phyloP scores from a whole-genome alignment of 1,140 invertebrate genomes.

The Aricia agestis region DNA sequence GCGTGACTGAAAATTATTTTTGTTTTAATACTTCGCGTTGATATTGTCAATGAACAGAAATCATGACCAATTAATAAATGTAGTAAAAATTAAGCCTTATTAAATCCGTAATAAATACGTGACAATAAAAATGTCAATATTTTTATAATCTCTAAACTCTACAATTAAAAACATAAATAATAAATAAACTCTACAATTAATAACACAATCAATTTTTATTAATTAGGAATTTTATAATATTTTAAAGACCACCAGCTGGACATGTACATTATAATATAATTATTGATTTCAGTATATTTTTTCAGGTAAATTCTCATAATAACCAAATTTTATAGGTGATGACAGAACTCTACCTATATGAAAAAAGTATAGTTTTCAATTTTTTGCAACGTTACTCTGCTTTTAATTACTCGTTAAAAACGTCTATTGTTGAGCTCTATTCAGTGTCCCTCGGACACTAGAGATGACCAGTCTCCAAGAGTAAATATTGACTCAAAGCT shows the following conservation, averaged over 20 bases:
- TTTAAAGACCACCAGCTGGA: no score
- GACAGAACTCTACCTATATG: no score
- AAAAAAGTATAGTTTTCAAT: background rate
- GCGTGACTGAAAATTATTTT: background rate
- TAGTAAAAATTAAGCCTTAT: background rate
- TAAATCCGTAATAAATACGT: background rate
- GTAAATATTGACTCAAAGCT: conserved; percentile 58
- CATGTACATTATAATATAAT: no score
- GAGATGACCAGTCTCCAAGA: conserved; percentile 51
- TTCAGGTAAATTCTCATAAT: no score
- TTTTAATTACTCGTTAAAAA: conserved; percentile 16
- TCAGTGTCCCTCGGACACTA: conserved; percentile 48
- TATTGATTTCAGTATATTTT: no score
- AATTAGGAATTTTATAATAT: no score
- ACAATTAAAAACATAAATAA: no score
- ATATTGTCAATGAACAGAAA: background rate
- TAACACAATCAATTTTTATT: no score
- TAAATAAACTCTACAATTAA: no score
- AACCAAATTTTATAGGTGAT: no score
- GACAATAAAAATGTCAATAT: no score
- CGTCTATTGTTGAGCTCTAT: conserved; percentile 21
- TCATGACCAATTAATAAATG: background rate
- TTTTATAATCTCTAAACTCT: background rate
- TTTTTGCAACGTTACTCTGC: background rate
- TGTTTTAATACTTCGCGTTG: background rate